Percentiles rank a stretch among this genome's conserved stretches.
Conservation (phyloP, 2,797 vertebrate genomes). For the Carcharodon carcharias region DNA sequence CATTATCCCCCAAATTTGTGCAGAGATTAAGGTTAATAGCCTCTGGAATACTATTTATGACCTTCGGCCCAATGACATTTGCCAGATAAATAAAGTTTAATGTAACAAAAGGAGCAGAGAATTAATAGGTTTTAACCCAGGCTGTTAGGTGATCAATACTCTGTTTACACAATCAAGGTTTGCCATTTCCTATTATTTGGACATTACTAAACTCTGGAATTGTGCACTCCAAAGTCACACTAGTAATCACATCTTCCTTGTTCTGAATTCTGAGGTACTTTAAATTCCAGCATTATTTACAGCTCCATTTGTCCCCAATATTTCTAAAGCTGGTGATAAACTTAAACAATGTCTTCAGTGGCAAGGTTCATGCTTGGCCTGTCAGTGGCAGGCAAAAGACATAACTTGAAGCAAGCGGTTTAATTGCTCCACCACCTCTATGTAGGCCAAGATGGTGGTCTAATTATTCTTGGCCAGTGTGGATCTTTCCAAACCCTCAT, state of each 20-base stretch:
- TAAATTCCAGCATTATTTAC: neutral
- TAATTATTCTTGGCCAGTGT: neutral
- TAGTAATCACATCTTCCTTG: neutral
- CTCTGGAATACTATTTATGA: neutral
- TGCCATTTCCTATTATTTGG: neutral
- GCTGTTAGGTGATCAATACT: neutral
- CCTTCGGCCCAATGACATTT: neutral
- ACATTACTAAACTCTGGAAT: neutral
- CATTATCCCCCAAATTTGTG: neutral
- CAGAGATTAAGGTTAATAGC: neutral
- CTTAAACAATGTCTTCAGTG: neutral
- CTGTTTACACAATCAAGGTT: neutral
- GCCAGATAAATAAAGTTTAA: neutral
- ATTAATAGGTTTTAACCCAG: neutral
- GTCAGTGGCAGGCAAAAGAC: neutral
- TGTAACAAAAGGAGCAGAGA: neutral
- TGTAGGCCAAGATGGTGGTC: neutral
- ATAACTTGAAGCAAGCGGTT: neutral
- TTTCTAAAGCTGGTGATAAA: neutral
- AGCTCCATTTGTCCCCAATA: neutral
- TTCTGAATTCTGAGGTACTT: neutral
- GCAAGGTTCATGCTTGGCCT: neutral
- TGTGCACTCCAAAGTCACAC: neutral
- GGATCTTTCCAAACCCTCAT: neutral
- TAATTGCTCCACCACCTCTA: neutral